Evolutionary conservation across 1,140 invertebrate genomes (phyloP).

Genomic region (Cyphomyrmex costatus): DNA sequence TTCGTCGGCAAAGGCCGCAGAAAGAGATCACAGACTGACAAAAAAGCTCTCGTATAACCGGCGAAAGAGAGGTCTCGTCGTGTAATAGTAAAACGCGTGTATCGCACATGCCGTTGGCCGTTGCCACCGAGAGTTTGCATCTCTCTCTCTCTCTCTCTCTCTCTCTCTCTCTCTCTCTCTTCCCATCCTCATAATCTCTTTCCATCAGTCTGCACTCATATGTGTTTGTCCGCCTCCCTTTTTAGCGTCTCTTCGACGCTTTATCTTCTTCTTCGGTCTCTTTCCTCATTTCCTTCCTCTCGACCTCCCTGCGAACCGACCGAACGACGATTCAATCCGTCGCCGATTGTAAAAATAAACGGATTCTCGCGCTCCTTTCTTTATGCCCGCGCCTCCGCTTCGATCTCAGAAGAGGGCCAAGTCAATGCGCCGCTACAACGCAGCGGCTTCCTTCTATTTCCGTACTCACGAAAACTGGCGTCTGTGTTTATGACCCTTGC

Average conservation of each 20-base stretch:
- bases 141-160: constrained; percentile 11
- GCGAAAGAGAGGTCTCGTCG: constrained; percentile 55
- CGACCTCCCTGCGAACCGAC: constrained; percentile 47
- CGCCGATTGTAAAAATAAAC: constrained; percentile 82
- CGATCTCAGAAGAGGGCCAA: constrained; percentile 76
- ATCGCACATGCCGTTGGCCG: constrained; percentile 78
- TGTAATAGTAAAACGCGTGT: constrained; percentile 78
- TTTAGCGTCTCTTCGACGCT: constrained; percentile 28
- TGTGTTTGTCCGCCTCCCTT: constrained; percentile 27
- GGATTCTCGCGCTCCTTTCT: constrained; percentile 57
- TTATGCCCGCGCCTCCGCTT: constrained; percentile 52
- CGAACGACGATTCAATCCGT: constrained; percentile 78
- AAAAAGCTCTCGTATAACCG: constrained; percentile 74
- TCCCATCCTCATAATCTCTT: constrained; percentile 41
- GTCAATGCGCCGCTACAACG: constrained; percentile 47
- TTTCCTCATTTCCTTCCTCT: constrained; percentile 16
- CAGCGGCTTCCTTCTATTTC: constrained; percentile 70
- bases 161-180: background rate
- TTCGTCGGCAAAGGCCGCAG: constrained; percentile 65
- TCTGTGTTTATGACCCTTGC: constrained; percentile 49
- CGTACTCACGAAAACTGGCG: constrained; percentile 64
- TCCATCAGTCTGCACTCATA: constrained; percentile 32
- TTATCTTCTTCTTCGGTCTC: constrained; percentile 13
- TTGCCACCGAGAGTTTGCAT: constrained; percentile 37
- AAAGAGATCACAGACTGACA: constrained; percentile 80